phyloP scores from a whole-genome alignment of 2,113 vertebrate species.

The Prunella himalayana region DNA sequence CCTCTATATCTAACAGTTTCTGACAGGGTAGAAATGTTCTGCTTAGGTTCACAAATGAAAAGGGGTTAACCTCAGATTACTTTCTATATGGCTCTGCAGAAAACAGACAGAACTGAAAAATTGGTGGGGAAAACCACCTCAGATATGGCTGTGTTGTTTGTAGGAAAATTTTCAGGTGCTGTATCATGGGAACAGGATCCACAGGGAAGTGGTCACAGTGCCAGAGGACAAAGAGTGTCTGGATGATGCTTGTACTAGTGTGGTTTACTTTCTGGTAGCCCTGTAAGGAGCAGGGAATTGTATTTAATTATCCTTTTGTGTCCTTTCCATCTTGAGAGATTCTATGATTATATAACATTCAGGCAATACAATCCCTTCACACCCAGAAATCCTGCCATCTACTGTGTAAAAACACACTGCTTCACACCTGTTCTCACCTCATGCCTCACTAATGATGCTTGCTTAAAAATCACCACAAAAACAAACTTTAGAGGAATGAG shows the following conservation, averaged over 20 bases:
- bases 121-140: neutral
- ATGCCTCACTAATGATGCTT: neutral
- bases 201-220: neutral
- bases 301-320: neutral
- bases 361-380: neutral
- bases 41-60: neutral
- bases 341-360: neutral
- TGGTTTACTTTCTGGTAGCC: neutral
- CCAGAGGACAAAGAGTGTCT: neutral
- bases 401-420: neutral
- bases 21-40: neutral
- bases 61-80: neutral
- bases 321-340: neutral
- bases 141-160: neutral
- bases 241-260: neutral
- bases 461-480: neutral
- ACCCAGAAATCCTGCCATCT: neutral
- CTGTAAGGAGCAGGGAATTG: neutral
- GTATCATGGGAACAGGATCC: rapidly evolving
- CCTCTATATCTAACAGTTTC: neutral
- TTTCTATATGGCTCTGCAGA: neutral
- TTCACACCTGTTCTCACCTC: neutral
- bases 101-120: neutral
- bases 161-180: neutral
- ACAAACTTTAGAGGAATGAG: neutral